A percentile compares a stretch with the other conserved stretches of the same genome.
These are phyloP conservation scores for Stichopus horrens DNA, from an alignment of 53 echinoderm and acorn worm genomes.

Conservation along the genomic window DNA sequence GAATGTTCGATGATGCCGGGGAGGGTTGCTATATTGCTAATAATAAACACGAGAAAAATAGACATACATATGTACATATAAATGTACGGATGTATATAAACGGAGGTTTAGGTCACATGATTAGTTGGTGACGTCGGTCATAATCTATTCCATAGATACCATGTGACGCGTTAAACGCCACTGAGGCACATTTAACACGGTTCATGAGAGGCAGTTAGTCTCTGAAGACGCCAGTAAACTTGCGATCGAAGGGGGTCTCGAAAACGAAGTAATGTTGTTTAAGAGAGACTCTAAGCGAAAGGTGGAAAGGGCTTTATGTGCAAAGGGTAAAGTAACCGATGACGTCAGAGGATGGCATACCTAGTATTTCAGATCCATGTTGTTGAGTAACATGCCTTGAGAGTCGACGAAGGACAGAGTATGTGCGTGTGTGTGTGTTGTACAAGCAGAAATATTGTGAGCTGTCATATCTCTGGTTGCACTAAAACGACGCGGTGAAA, in stretches of 20 bases:
- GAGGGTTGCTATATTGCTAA: slow-evolving; percentile 27
- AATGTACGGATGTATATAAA: too few relatives aligned
- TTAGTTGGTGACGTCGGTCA: slow-evolving; percentile 9
- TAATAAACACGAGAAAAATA: slow-evolving; percentile 16
- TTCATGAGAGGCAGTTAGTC: neutral
- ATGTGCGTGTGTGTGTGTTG: too few relatives aligned
- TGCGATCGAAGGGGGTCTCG: neutral
- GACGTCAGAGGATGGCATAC: neutral
- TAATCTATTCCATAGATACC: neutral
- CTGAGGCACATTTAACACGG: neutral
- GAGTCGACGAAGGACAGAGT: too few relatives aligned
- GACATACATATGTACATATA: too few relatives aligned
- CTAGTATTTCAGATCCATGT: too few relatives aligned
- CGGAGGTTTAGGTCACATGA: slow-evolving; percentile 27
- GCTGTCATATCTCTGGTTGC: too few relatives aligned
- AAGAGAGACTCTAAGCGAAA: neutral
- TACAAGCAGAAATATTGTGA: too few relatives aligned
- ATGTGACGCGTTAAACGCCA: slow-evolving; percentile 23
- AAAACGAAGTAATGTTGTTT: neutral
- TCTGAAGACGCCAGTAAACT: neutral
- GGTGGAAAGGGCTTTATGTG: slow-evolving; percentile 11
- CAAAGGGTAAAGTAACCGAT: neutral
- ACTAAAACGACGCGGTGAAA: too few relatives aligned
- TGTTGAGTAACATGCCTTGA: too few relatives aligned
- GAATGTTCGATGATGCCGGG: slow-evolving; percentile 15